phyloP scores from a whole-genome alignment of 2,113 vertebrate species.

The Istiophorus platypterus region DNA sequence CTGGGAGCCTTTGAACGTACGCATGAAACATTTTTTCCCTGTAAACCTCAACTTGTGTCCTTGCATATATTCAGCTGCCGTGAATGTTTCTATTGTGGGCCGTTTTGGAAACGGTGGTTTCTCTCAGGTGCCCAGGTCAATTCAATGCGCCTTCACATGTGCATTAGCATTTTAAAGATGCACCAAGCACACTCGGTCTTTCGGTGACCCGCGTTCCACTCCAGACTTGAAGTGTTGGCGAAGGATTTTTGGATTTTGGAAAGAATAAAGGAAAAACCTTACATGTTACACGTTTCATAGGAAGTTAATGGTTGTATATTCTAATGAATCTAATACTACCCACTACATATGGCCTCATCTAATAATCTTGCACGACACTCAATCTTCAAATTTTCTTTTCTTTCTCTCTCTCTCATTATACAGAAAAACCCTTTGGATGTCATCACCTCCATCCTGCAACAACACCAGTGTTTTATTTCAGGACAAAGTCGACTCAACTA shows the following conservation, averaged over 20 bases:
- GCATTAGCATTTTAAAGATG: constrained; percentile 11
- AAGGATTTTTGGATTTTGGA: no score
- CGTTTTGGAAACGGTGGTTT: constrained; percentile 26
- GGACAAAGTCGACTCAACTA: not conserved
- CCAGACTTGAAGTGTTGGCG: not conserved
- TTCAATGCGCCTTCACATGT: constrained; percentile 15
- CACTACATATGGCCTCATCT: no score
- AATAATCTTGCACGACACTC: no score
- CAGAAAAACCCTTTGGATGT: not conserved
- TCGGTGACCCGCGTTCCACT: constrained; percentile 22
- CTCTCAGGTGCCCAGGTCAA: not conserved
- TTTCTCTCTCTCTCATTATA: not conserved
- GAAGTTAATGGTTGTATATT: not conserved
- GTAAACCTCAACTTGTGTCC: constrained; percentile 60
- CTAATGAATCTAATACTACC: no score
- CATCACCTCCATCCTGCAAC: not conserved
- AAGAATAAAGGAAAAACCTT: not conserved
- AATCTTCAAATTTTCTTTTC: no score
- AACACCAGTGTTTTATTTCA: constrained; percentile 17
- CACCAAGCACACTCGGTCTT: constrained; percentile 6
- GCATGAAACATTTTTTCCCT: constrained; percentile 6
- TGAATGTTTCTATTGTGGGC: constrained; percentile 8
- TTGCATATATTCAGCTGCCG: constrained; percentile 52
- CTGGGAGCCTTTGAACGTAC: constrained; percentile 12
- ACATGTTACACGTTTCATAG: not conserved